A percentile compares a stretch with the other conserved stretches of the same genome.
Conservation (phyloP, 2,113 vertebrate genomes). For the Cercopithecus mona region DNA sequence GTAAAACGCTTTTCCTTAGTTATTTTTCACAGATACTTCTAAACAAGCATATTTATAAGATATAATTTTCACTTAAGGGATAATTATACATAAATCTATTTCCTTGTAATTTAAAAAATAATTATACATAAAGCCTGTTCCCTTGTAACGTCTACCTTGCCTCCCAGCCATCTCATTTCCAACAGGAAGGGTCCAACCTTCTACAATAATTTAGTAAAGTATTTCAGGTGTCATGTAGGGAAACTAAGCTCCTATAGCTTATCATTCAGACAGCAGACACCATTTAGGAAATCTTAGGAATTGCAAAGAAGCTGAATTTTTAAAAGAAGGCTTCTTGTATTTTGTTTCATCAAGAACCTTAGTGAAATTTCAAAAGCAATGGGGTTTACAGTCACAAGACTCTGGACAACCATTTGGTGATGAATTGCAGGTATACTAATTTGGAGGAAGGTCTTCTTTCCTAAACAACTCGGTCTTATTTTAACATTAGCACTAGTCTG, state of each 20-base stretch:
- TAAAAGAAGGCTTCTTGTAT: neutral
- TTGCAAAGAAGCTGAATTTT: neutral
- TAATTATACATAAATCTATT: neutral
- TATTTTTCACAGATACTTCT: neutral
- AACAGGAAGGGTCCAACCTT: neutral
- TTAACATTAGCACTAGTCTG: neutral
- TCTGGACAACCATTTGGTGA: neutral
- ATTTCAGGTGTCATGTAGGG: neutral
- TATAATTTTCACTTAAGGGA: neutral
- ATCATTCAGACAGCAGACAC: neutral
- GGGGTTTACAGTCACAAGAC: neutral
- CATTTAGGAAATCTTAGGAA: neutral
- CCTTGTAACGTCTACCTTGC: neutral
- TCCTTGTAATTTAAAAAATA: neutral
- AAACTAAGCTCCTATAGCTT: neutral
- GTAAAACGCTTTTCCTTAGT: neutral
- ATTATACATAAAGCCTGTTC: neutral
- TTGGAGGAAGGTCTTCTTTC: neutral
- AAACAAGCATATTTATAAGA: neutral
- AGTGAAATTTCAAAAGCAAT: neutral
- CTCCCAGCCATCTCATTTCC: neutral
- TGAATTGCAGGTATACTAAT: neutral
- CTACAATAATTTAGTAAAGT: neutral
- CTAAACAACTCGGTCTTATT: neutral
- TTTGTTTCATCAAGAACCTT: neutral